Base-by-base conservation (phyloP, 2,797 vertebrate species). In the Catamblyrhynchus diadema region DNA sequence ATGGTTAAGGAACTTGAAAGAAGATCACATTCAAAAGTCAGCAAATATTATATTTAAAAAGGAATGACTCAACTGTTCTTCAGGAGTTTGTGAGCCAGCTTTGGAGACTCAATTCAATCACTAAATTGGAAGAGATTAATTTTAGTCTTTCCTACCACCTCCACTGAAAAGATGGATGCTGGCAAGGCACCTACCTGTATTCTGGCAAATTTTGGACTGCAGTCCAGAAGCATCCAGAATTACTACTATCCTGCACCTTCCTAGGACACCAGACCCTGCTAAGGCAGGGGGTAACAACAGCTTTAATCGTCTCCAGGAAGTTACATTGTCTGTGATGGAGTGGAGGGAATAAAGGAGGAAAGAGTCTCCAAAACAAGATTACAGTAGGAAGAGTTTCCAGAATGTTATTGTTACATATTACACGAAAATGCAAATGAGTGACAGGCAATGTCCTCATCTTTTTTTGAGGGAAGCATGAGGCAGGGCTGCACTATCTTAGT, bases 21-120 rank as follows among this genome's bases (percentile, higher is more conserved):
- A 8, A 39, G 45, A 59, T 21, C 30, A 25, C 18, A 61, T 37
- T 78, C 59, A 78, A 18, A 84, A 86, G 32, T 91, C 89, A 93
- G 84, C 54, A 92, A 95, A 54, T 80, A 77, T 10, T 79, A 11
- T 28, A 83, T 53, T 87, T 65, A 28, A 86, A 88, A 72, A 78
- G 22, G 48, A 94, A 79, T 94, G 84, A 95, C 85, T 97, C 91
- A 86, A 66, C 77, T 88, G 32, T 64, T 88, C 72, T 79, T 78
- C 64, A 84, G 35, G 44, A 75, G 41, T 75, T 48, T 79, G 27
- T 50, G 47, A 91, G 89, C 47, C 81, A 94, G 47, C n/a, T 92
- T 65, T 79, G 75, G 61, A 87, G 74, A 82, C 51, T 72, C 74
- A 88, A 84, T 90, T 69, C 72, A 83, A 90, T 97, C 79, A 93